These are phyloP conservation scores for Temnothorax longispinosus DNA, from an alignment of 1,140 invertebrate genomes.

Conservation along the genomic window DNA sequence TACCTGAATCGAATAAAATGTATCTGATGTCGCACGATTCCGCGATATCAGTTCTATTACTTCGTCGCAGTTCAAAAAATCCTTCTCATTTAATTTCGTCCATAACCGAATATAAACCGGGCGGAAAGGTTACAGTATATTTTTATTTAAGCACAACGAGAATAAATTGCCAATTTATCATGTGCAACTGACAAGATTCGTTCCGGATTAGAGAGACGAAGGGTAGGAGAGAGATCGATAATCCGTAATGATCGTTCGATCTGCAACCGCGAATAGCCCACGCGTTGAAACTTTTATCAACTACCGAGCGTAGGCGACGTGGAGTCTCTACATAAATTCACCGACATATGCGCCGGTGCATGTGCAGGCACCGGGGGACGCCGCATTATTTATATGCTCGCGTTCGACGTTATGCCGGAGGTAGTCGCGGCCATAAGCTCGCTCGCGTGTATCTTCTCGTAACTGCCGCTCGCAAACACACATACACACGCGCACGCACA, in stretches of 20 bases:
- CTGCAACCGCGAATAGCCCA: constrained; percentile 32
- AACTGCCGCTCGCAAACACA: not conserved
- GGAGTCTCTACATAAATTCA: constrained; percentile 53
- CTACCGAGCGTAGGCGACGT: constrained; percentile 40
- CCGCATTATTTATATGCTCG: constrained; percentile 68
- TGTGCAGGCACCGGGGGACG: constrained; percentile 25
- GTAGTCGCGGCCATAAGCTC: constrained; percentile 36
- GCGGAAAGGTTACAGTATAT: not conserved
- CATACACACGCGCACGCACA: no score
- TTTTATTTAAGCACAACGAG: constrained; percentile 2
- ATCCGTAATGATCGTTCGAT: constrained; percentile 63
- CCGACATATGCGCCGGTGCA: constrained; percentile 18
- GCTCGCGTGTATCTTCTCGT: constrained; percentile 33
- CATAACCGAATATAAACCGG: not conserved
- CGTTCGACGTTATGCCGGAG: constrained; percentile 59
- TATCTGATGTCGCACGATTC: not conserved
- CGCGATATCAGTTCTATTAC: constrained; percentile 6
- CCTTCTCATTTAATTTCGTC: not conserved
- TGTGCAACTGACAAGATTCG: not conserved
- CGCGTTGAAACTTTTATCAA: constrained; percentile 67
- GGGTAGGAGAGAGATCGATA: constrained; percentile 45
- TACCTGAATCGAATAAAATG: constrained; percentile 14
- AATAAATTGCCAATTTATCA: constrained; percentile 9
- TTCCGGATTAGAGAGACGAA: not conserved
- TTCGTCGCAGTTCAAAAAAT: not conserved